Conservation (phyloP, 1,140 invertebrate genomes). For the Calliopsis andreniformis region DNA sequence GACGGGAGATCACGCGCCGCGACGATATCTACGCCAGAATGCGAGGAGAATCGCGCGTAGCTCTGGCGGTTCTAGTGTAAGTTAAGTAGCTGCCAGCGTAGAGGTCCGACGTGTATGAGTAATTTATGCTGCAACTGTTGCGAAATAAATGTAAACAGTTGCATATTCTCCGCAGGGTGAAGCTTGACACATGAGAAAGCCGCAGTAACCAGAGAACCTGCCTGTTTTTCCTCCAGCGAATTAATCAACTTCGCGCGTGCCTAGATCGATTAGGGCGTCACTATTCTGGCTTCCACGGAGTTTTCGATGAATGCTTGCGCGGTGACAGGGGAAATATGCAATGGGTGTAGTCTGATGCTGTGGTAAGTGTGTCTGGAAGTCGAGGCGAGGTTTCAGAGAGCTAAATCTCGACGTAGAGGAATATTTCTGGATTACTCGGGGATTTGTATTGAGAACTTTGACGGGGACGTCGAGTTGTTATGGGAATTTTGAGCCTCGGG, state of each 20-base stretch:
- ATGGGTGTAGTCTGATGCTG: neutral
- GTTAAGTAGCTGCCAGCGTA: too few relatives aligned
- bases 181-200: neutral
- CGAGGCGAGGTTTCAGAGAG: neutral
- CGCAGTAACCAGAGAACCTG: neutral
- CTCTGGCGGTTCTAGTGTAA: too few relatives aligned
- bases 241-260: neutral
- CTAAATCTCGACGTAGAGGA: neutral
- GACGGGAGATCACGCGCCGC: slow-evolving; percentile 71
- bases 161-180: neutral
- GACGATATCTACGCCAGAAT: slow-evolving; percentile 59
- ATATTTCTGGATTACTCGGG: too few relatives aligned
- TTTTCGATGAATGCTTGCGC: slow-evolving; percentile 7
- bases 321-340: neutral
- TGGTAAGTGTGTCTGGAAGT: too few relatives aligned
- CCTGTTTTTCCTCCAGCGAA: neutral
- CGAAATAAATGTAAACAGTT: slow-evolving; percentile 26
- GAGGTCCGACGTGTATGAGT: neutral
- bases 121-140: slow-evolving; percentile 3
- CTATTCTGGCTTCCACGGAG: neutral
- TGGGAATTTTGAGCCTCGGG: too few relatives aligned
- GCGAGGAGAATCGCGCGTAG: slow-evolving; percentile 25
- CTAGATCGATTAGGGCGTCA: neutral
- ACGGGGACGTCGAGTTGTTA: too few relatives aligned
- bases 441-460: too few relatives aligned